These are phyloP conservation scores for Ennomos erosarius DNA, from an alignment of 2,888 invertebrate species.

Conservation along the genomic window DNA sequence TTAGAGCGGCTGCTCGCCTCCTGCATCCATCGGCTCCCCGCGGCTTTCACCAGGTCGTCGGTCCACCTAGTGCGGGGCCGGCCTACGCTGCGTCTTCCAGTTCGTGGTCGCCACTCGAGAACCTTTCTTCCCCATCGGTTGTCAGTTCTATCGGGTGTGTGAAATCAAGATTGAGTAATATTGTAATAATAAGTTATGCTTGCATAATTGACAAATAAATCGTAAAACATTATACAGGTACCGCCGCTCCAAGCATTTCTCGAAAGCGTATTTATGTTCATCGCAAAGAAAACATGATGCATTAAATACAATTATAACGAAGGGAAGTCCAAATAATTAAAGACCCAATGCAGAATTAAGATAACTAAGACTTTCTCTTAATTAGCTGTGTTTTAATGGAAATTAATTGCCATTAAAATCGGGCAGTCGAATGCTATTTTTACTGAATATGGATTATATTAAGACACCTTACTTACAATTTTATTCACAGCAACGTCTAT, in stretches of 20 bases:
- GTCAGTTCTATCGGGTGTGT: too few relatives aligned
- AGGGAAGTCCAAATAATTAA: slow-evolving; percentile 19
- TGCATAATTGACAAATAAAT: background rate
- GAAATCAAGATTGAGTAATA: background rate
- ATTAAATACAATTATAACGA: slow-evolving; percentile 16
- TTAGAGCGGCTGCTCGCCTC: too few relatives aligned
- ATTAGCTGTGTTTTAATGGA: slow-evolving; percentile 22
- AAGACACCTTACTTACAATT: too few relatives aligned
- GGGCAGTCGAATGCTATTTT: slow-evolving; percentile 3
- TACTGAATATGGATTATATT: too few relatives aligned
- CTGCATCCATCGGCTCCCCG: too few relatives aligned
- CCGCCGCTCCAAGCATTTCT: slow-evolving; percentile 1
- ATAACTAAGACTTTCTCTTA: slow-evolving; percentile 37
- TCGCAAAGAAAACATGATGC: slow-evolving; percentile 13
- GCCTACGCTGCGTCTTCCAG: too few relatives aligned
- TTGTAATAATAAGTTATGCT: background rate
- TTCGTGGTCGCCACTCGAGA: too few relatives aligned
- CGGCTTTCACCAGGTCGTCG: too few relatives aligned
- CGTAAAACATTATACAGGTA: background rate
- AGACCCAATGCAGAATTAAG: slow-evolving; percentile 14
- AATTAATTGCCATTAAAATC: slow-evolving; percentile 30
- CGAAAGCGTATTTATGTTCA: slow-evolving; percentile 11
- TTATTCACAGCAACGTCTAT: too few relatives aligned
- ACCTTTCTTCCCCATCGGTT: too few relatives aligned
- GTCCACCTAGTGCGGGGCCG: too few relatives aligned